Conservation (phyloP, 2,113 vertebrate genomes). For the Hippolais icterina region DNA sequence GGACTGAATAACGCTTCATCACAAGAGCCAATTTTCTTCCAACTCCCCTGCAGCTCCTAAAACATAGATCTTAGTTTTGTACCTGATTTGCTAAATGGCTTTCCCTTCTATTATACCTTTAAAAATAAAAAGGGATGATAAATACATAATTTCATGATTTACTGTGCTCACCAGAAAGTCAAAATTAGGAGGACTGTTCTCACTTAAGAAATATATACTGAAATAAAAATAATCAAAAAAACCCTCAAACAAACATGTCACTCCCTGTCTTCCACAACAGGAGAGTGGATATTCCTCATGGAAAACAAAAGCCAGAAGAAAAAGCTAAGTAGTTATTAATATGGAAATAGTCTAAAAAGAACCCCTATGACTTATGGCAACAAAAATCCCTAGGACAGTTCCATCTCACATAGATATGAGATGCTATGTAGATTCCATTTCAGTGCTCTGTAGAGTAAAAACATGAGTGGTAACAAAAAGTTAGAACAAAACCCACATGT, state of each 20-base stretch:
- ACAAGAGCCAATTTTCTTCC: slow-evolving; percentile 60
- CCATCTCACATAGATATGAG: neutral
- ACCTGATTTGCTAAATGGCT: slow-evolving; percentile 42
- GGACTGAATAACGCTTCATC: slow-evolving; percentile 53
- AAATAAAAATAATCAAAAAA: neutral
- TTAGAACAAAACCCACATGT: neutral
- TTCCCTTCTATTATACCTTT: neutral
- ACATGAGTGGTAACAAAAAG: fast-evolving
- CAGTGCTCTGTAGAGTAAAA: neutral
- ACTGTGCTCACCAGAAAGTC: neutral
- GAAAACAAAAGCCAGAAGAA: slow-evolving; percentile 1
- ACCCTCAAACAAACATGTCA: fast-evolving
- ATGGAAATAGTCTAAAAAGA: neutral
- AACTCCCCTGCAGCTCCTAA: slow-evolving; percentile 42
- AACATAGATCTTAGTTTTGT: slow-evolving; percentile 41
- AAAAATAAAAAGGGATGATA: neutral
- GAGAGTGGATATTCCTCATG: neutral
- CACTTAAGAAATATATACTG: neutral
- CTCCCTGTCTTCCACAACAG: neutral
- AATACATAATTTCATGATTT: neutral
- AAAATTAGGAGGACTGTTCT: neutral
- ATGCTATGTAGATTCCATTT: neutral
- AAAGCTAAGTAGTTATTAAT: neutral
- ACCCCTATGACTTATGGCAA: fast-evolving
- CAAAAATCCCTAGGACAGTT: neutral